Conservation (phyloP, 1,140 invertebrate species). For the Drosophila bocki region DNA sequence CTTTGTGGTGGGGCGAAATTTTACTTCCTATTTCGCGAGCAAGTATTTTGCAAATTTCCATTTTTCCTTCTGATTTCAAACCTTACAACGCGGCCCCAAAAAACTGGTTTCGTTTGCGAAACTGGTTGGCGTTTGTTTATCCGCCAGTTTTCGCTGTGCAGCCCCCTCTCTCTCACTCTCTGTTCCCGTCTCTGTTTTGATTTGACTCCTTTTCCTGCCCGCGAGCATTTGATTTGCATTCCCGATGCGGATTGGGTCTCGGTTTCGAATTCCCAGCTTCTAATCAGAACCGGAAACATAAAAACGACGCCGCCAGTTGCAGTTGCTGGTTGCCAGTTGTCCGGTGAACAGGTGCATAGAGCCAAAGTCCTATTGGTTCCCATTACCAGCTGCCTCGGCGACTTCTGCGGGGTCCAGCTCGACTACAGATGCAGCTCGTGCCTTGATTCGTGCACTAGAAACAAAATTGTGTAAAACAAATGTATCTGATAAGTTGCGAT, state of each 20-base stretch:
- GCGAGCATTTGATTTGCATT: slow-evolving; percentile 77
- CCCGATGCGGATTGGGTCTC: slow-evolving; percentile 35
- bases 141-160: neutral
- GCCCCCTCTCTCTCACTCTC: neutral
- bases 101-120: slow-evolving; percentile 79
- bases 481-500: too few species aligned
- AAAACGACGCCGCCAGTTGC: slow-evolving; percentile 40
- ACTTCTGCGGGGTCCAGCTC: slow-evolving; percentile 9
- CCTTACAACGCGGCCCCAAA: slow-evolving; percentile 33
- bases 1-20: slow-evolving; percentile 54
- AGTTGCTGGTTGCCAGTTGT: slow-evolving; percentile 6
- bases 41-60: slow-evolving; percentile 35
- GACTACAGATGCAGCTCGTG: slow-evolving; percentile 13
- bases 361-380: slow-evolving; percentile 38
- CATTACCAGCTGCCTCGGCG: slow-evolving; percentile 54
- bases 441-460: neutral
- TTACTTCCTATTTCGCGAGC: slow-evolving; percentile 66
- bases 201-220: slow-evolving; percentile 46
- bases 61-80: slow-evolving; percentile 55
- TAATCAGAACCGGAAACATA: slow-evolving; percentile 83
- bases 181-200: slow-evolving; percentile 33
- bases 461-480: neutral
- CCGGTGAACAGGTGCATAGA: slow-evolving; percentile 69
- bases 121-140: slow-evolving; percentile 64
- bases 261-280: slow-evolving; percentile 38